Percentiles rank a stretch among this genome's conserved stretches.
These are phyloP conservation scores for Kryphioiulus occultus DNA, from an alignment of 2,888 invertebrate genomes.

Conservation along the genomic window DNA sequence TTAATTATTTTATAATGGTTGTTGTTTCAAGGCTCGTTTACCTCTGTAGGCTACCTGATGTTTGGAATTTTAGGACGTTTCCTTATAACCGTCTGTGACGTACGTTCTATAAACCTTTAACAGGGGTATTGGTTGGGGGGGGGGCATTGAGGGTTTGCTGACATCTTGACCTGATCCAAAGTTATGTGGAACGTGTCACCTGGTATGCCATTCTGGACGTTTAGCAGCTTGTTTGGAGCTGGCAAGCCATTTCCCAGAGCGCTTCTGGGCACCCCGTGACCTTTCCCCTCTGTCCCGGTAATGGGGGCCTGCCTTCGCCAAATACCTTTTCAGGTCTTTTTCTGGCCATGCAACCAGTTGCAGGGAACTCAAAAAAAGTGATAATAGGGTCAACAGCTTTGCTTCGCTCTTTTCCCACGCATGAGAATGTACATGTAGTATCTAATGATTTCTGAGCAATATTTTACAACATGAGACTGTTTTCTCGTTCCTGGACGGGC, in stretches of 20 bases:
- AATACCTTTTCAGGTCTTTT: constrained; percentile 26
- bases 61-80: not conserved
- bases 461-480: not conserved
- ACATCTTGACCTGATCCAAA: constrained; percentile 25
- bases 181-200: constrained; percentile 37
- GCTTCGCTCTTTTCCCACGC: not conserved
- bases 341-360: constrained; percentile 23
- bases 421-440: not conserved
- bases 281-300: constrained; percentile 17
- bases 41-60: too few relatives aligned
- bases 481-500: not conserved
- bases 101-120: not conserved
- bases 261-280: constrained; percentile 40
- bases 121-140: not conserved
- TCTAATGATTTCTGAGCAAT: not conserved
- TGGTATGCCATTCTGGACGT: not conserved
- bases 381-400: constrained; percentile 21
- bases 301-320: constrained; percentile 17
- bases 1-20: too few relatives aligned
- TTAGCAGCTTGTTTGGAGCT: not conserved
- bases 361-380: not conserved
- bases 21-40: too few relatives aligned
- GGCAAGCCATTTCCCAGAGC: not conserved
- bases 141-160: not conserved
- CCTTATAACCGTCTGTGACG: not conserved